Percentiles rank a stretch among this genome's conserved stretches.
Conservation (phyloP, 2,888 invertebrate species). For the Drosophila subsilvestris region DNA sequence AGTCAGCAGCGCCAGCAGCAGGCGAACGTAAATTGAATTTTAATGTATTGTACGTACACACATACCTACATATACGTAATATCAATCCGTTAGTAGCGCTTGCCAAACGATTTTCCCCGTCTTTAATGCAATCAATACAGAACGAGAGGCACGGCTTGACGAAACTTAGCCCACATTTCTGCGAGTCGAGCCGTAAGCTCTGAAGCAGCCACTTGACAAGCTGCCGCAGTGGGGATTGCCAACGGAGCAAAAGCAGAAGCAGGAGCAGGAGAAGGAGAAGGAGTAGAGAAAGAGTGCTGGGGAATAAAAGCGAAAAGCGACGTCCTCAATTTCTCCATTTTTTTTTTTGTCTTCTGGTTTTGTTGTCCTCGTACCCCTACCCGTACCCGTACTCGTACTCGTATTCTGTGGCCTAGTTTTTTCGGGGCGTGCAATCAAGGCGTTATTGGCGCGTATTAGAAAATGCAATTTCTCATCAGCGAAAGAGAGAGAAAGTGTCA, state of each 20-base stretch:
- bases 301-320: constrained; percentile 12
- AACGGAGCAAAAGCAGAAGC: not conserved
- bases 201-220: constrained; percentile 41
- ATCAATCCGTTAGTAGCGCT: not conserved
- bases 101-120: constrained; percentile 9
- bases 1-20: constrained; percentile 18
- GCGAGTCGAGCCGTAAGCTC: constrained; percentile 33
- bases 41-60: constrained; percentile 45
- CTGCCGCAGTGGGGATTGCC: constrained; percentile 3
- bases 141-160: constrained; percentile 37
- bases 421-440: constrained; percentile 42
- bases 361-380: constrained; percentile 14
- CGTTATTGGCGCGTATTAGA: constrained; percentile 43
- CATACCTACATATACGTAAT: constrained; percentile 53
- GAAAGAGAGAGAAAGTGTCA: constrained; percentile 5
- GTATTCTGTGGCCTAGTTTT: constrained; percentile 55
- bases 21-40: constrained; percentile 68
- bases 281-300: constrained; percentile 6
- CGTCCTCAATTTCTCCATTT: constrained; percentile 38
- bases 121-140: constrained; percentile 65
- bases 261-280: not conserved
- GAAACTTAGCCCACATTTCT: constrained; percentile 60
- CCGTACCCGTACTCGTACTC: not conserved
- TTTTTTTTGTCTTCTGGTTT: constrained; percentile 33
- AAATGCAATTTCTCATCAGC: constrained; percentile 23